Evolutionary conservation across 2,888 invertebrate genomes (phyloP), one percentile per base, ranked within the genome.

Genomic region (Gasteruption jaculator): DNA sequence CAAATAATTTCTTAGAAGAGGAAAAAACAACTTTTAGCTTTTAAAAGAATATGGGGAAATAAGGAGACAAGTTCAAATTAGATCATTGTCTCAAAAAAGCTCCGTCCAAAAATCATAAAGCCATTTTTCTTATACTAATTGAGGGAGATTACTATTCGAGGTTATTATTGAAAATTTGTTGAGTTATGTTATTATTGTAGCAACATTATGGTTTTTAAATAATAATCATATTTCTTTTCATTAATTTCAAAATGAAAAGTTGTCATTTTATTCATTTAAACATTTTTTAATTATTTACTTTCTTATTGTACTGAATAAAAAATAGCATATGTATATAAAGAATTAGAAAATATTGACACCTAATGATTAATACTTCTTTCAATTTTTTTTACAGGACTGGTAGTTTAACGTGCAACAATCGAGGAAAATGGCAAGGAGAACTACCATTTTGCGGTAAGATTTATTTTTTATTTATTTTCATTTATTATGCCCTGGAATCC

Each of bases 371-470:
- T 16, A 41, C 39, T 52, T 22, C 49, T 49, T 41, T 29, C 35
- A 38, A 49, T 54, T 48, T 45, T 38, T 45, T 43, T 62, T 59
- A 36, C 61, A 74, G 73, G 3, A 76, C 83, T 10, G 76, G 79
- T 19, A 78, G 79, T 50, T 71, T 83, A 45, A 81, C 82, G 45
- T 91, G 91, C 71, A 81, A 82, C 38, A 68, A 80, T 30, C 74
- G 77, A 39, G 86, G 84, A 26, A 81, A 81, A 61, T 91, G 91
- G 91, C 82, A 83, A 20, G 82, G 83, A 5, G 89, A 90, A 31
- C 71, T 85, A 35, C 89, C 91, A 19, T 89, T 90, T 70, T 91
- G 91, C 70, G 91, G 91, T 83, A 72, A 80, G 76, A 68, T 16
- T 15, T 33, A 5, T 4, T 11, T 22, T 22, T 22, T 8, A 22